Evolutionary conservation across 2,888 invertebrate species (phyloP).

Genomic region (Habroteleia sp.): DNA sequence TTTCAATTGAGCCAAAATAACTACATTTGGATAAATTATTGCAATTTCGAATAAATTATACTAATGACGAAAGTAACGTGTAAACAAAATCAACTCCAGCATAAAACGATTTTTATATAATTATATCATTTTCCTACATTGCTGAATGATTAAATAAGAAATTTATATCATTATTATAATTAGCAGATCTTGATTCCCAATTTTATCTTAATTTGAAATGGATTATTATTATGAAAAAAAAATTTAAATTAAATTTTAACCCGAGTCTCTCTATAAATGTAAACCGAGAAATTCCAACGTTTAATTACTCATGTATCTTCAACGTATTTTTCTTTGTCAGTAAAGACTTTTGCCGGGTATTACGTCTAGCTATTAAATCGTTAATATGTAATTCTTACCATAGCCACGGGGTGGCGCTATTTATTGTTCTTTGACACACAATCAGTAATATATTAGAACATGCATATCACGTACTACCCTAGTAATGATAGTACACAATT

Average conservation of each 20-base stretch:
- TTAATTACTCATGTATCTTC: constrained; percentile 23
- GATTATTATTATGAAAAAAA: too few species aligned
- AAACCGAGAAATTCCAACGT: constrained; percentile 1
- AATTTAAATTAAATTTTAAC: neutral
- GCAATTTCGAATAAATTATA: constrained; percentile 12
- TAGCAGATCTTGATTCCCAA: too few species aligned
- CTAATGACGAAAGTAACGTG: neutral
- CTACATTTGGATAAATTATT: constrained; percentile 21
- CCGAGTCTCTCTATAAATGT: neutral
- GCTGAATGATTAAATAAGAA: neutral
- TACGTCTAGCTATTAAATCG: constrained; percentile 37
- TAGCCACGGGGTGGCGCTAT: constrained; percentile 58
- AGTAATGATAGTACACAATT: constrained; percentile 44
- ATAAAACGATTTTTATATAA: neutral
- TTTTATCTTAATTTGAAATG: too few species aligned
- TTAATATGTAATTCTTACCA: constrained; percentile 49
- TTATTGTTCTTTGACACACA: constrained; percentile 60
- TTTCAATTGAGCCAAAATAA: constrained; percentile 10
- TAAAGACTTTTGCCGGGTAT: constrained; percentile 28
- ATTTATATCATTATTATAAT: too few species aligned
- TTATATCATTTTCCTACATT: constrained; percentile 2
- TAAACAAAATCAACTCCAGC: neutral
- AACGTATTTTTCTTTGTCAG: constrained; percentile 29
- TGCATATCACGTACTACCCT: constrained; percentile 54
- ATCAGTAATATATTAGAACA: constrained; percentile 54